Evolutionary conservation across 2,888 invertebrate genomes (phyloP), one percentile per base, ranked within the genome.

Genomic region (Tanypteryx hageni): DNA sequence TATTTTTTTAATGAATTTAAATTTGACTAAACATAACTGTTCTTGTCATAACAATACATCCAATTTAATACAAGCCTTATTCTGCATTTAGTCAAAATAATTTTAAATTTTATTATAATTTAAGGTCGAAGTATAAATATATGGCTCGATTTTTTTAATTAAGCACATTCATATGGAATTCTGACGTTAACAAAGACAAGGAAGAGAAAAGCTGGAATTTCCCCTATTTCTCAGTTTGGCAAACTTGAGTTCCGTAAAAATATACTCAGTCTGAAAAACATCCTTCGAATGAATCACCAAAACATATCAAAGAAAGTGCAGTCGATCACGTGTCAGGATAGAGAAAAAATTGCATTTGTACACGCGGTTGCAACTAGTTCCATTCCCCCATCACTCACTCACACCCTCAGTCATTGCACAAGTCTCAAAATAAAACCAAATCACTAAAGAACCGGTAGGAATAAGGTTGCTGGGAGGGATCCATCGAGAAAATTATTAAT

Each of bases 401-500:
- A 18, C 64, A n/a, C 13, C 18, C 11, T 16, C 64, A 68, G 13
- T 44, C 44, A 44, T 44, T 44, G 44, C 44, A 44, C 44, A 3
- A 44, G 44, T 44, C 68, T 7, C 76, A 27, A 27, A 76, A 76
- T 76, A 76, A 76, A 27, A 76, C 22, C 76, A 76, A 76, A 76
- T 27, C 18, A 18, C 64, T 16, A 68, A 8, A 10, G 27, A 22
- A 9, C 76, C 10, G 5, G 9, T 18, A n/a, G 22, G 68, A 44
- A 22, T 11, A 22, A 10, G 68, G 22, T 68, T 68, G 22, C 3
- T 76, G 13, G 27, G 76, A 76, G 22, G 76, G 76, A 76, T 76
- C 76, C 76, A 76, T 76, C 76, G 76, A 22, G 76, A 27, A 76
- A 76, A 76, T 76, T 76, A 76, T 76, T 76, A 76, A 27, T 76